These are phyloP conservation scores for Xestia ashworthii DNA, from an alignment of 2,888 invertebrate species.

Conservation along the genomic window DNA sequence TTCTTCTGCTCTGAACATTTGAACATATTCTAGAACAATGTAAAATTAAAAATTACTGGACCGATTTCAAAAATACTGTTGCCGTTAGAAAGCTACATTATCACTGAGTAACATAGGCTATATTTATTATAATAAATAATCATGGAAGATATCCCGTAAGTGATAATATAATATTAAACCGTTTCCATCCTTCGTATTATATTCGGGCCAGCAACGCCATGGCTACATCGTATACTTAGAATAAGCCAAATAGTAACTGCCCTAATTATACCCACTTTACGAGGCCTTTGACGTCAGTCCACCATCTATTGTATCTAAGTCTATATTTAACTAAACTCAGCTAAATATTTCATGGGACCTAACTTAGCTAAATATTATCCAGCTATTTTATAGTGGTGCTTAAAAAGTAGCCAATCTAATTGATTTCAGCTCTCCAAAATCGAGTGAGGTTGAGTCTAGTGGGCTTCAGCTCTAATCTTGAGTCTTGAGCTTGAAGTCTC, in stretches of 20 bases:
- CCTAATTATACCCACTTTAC: slow-evolving; percentile 38
- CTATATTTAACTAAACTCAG: slow-evolving; percentile 43
- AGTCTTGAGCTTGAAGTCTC: background rate
- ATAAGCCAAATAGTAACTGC: slow-evolving; percentile 33
- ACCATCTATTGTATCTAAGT: slow-evolving; percentile 28
- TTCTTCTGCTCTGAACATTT: too few relatives aligned
- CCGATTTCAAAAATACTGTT: too few relatives aligned
- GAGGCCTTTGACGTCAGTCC: slow-evolving; percentile 60
- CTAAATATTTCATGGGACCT: slow-evolving; percentile 57
- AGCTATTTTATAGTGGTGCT: background rate
- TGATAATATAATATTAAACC: too few relatives aligned
- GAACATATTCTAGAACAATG: too few relatives aligned
- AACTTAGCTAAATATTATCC: slow-evolving; percentile 29
- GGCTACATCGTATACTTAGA: slow-evolving; percentile 29
- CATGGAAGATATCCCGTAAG: too few relatives aligned
- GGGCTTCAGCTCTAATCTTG: background rate
- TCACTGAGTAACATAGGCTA: too few relatives aligned
- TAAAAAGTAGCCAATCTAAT: background rate
- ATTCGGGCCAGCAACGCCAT: slow-evolving; percentile 8
- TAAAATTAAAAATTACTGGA: too few relatives aligned
- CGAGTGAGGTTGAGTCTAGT: background rate
- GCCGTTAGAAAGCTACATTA: too few relatives aligned
- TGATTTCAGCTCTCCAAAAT: background rate
- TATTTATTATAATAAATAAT: too few relatives aligned
- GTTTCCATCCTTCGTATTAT: background rate